Evolutionary conservation across 2,113 vertebrate species (phyloP).

Genomic region (Rhizomys pruinosus): DNA sequence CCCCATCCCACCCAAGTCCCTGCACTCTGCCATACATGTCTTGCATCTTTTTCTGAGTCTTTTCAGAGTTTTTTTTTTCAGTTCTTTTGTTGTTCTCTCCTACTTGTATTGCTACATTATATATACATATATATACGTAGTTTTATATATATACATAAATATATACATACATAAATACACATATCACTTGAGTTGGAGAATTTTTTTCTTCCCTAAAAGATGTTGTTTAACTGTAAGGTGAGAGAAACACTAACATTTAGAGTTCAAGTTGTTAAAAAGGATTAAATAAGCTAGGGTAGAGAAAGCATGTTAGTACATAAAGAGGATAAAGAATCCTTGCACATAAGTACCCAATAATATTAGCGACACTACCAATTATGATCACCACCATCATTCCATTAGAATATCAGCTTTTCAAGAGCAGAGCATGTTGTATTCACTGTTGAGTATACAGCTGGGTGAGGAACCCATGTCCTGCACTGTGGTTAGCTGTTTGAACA

Average conservation of each 20-base stretch:
- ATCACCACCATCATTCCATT: neutral
- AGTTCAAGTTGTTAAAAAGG: conserved; percentile 8
- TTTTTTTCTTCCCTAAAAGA: no score
- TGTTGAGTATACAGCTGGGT: neutral
- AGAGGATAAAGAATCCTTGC: neutral
- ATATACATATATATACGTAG: no score
- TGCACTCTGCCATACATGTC: no score
- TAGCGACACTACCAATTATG: neutral
- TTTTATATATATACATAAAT: no score
- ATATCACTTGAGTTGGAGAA: no score
- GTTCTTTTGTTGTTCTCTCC: no score
- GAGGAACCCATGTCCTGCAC: neutral
- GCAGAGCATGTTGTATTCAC: neutral
- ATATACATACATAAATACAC: no score
- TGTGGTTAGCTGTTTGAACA: neutral
- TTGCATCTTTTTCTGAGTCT: no score
- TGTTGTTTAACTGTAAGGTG: neutral
- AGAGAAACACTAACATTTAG: neutral
- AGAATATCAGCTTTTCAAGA: neutral
- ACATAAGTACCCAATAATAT: neutral
- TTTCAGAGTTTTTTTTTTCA: no score
- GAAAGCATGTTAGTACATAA: neutral
- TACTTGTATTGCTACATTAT: no score
- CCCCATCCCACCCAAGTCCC: no score
- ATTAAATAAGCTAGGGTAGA: neutral